Evolutionary conservation across 1,140 invertebrate genomes (phyloP), one percentile per base, ranked within the genome.

Genomic region (Pachyrhynchus sulphureomaculatus): DNA sequence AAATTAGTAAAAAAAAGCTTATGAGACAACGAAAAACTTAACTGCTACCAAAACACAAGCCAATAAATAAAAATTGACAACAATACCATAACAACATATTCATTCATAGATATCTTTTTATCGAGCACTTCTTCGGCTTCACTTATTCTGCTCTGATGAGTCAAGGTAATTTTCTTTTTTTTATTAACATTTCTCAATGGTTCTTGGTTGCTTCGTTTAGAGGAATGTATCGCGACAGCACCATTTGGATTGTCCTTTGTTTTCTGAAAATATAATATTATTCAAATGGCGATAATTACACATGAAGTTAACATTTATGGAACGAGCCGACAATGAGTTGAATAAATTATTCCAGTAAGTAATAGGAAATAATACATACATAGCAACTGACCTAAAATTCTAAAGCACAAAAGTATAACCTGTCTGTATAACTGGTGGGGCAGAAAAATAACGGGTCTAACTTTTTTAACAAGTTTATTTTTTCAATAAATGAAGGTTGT

Each of bases 81-180:
- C 68, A 67, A 21, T 71, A 70, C 59, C 68, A 69, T 53, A 42
- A 42, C 47, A 56, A 70, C 62, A 69, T 70, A 66, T 70, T 65
- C 42, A 68, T 47, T 39, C 63, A 67, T 65, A 9, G 57, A 45
- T 41, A 52, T 49, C 34, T 44, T 13, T 20, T 13, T 39, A 26
- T 23, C 45, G 15, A 47, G 12, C 9, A 13, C 17, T 8, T 59
- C 34, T 32, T 42, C 24, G 2, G 24, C 6, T 3, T 33, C 6
- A 33, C 3, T 17, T 23, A 23, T 24, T 24, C 15, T 51, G 3
- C 26, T 24, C 4, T 4, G 4, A 18, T 20, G 78, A 72, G 81
- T 82, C 12, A 82, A 73, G 69, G 81, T 84, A 65, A 65, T 62
- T 58, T 62, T 69, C 24, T 81, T 82, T 64, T 77, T 82, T 69